Evolutionary conservation across 2,797 vertebrate genomes (phyloP), one percentile per base, ranked within the genome.

Genomic region (Rhabdomys pumilio): DNA sequence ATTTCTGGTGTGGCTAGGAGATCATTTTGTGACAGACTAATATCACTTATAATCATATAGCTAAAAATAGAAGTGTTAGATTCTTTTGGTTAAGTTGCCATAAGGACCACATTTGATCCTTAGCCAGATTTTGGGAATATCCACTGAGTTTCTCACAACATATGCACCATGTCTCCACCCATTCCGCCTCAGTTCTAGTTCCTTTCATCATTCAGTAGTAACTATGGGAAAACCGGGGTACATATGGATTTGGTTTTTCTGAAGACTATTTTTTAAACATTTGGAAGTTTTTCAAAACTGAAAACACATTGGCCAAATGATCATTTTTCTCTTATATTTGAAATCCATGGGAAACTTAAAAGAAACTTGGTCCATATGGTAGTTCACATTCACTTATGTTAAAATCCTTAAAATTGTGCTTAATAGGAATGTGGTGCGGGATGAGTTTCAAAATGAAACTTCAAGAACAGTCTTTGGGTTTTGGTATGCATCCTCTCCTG

Each of bases 201-300:
- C 57, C 90, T 93, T 94, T 95, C 53, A 96, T 90, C 91, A 82
- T 91, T 88, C 55, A 89, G 0, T 53, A 95, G 95, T 63, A 73
- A 96, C 47, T 63, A 94, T 92, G 73, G 88, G 90, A 90, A 97
- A 97, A 96, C 41, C 77, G 96, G 79, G 20, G 24, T 85, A 15
- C 96, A 96, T 87, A 93, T 97, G 96, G 91, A 88, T 94, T 63
- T 75, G 15, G 83, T 92, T 96, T 93, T 94, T 89, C 80, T 90
- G 44, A 95, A 97, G 97, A 95, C 50, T 94, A 44, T 93, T 93
- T 96, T 95, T 97, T 90, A 95, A 95, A 91, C 82, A 92, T 80
- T 96, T 97, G 93, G 90, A 94, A 86, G 41, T 55, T 98, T 96
- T 96, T 94, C 93, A 90, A 98, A 97, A 97, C 93, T 82, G 59